Base-by-base conservation (phyloP, 2,888 invertebrate species). In the Cepaea hortensis region DNA sequence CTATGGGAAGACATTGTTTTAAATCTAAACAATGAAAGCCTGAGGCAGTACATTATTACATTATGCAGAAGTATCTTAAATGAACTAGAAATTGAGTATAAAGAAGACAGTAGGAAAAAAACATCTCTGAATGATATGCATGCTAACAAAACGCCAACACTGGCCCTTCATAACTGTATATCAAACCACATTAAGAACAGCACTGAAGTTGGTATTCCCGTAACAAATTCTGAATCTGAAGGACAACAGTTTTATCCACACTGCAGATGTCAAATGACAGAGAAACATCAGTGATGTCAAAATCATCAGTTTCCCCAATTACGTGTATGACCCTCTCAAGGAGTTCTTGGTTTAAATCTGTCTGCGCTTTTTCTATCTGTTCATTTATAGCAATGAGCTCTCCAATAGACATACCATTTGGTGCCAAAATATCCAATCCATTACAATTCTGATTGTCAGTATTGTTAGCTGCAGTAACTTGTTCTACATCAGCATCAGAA, bases 311-410 rank as follows among this genome's bases (percentile, higher is more conserved):
- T 15, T 87, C 73, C 46, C 81, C 87, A 73, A 87, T 84, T n/a
- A 87, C 48, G 6, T 84, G 48, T 62, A 84, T 61, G 3, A 87
- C 81, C 50, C 73, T 87, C 35, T 84, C 79, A 35, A 87, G 23
- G 15, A 87, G 48, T 18, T 79, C 72, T n/a, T 80, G 35, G 62
- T 87, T 84, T 7, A 65, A 50, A 6, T 86, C 81, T 20, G 18
- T 23, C n/a, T 87, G 84, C 5, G 87, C 87, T n/a, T 84, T 84
- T 68, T 87, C 87, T 50, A 87, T 84, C 81, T 87, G 84, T 72
- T 87, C 87, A 87, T 87, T 87, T n/a, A 87, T 84, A n/a, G 81
- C 35, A 68, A 87, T 84, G 11, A 87, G 76, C 23, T 87, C 87
- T 75, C 75, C 81, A 20, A 87, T 80, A 46, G 84, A 81, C 50